A percentile compares a stretch with the other conserved stretches of the same genome.
phyloP scores from a whole-genome alignment of 1,140 invertebrate genomes.

The Lepidurus couesii region DNA sequence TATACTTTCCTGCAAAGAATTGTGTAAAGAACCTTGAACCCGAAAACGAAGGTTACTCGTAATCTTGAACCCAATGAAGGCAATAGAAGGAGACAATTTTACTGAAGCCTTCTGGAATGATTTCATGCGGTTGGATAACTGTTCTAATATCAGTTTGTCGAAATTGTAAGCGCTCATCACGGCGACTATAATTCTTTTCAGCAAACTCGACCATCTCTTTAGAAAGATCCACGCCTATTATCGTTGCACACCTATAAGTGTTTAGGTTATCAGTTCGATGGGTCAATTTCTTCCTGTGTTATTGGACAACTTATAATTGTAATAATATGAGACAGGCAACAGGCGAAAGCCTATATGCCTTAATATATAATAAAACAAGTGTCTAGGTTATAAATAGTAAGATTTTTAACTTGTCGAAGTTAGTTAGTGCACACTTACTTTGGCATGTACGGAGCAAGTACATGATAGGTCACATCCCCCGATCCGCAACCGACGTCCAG shows the following conservation, averaged over 20 bases:
- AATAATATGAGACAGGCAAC: too few species aligned
- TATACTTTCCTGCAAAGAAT: constrained; percentile 49
- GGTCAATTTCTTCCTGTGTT: too few species aligned
- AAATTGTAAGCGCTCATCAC: constrained; percentile 52
- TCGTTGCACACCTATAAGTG: constrained; percentile 25
- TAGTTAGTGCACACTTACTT: too few species aligned
- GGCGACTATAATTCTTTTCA: constrained; percentile 46
- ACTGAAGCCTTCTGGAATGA: constrained; percentile 49
- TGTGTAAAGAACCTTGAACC: background rate
- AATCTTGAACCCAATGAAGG: constrained; percentile 71
- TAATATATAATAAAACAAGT: too few species aligned
- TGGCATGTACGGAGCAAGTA: too few species aligned
- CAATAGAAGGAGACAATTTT: constrained; percentile 74
- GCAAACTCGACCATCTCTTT: constrained; percentile 63
- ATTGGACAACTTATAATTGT: too few species aligned
- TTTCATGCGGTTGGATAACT: constrained; percentile 43
- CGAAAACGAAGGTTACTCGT: constrained; percentile 51
- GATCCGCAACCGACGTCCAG: too few species aligned
- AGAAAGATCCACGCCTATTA: constrained; percentile 60
- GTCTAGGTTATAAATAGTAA: too few species aligned
- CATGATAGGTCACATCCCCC: too few species aligned
- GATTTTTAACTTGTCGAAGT: too few species aligned
- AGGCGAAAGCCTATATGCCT: too few species aligned
- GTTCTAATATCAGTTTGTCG: constrained; percentile 58
- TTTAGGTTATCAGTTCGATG: too few species aligned